Evolutionary conservation across 2,888 invertebrate species (phyloP).

Genomic region (Ceriagrion tenellum): DNA sequence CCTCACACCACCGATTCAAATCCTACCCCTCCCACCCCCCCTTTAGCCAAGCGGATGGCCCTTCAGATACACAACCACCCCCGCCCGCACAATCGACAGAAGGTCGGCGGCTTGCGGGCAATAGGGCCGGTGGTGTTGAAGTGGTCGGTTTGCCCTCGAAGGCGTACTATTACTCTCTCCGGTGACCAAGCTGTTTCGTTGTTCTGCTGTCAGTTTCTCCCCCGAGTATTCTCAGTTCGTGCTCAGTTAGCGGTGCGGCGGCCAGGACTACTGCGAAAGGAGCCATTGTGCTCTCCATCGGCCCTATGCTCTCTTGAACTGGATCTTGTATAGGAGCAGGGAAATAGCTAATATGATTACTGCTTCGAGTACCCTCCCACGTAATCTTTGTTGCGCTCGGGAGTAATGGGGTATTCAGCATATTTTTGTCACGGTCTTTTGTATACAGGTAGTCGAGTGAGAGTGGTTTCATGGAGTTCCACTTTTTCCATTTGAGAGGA

Average conservation of each 20-base stretch:
- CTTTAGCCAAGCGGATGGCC: neutral
- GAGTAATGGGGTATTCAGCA: neutral
- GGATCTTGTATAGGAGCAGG: neutral
- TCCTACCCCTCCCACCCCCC: neutral
- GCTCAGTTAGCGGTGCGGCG: neutral
- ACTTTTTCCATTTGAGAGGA: no score
- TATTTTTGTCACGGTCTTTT: neutral
- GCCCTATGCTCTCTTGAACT: neutral
- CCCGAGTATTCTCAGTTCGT: neutral
- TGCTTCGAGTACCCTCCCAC: neutral
- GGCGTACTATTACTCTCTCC: neutral
- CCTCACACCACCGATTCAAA: neutral
- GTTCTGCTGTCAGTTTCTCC: neutral
- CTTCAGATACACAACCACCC: neutral
- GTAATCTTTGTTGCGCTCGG: neutral
- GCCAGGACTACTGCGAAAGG: neutral
- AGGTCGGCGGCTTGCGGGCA: neutral
- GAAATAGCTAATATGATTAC: neutral
- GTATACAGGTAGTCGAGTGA: neutral
- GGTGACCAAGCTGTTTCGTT: constrained; percentile 7
- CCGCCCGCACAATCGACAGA: neutral
- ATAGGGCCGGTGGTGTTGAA: neutral
- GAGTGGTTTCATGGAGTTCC: neutral
- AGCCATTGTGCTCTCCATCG: neutral
- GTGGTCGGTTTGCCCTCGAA: neutral